Evolutionary conservation across 2,113 vertebrate species (phyloP), one percentile per base, ranked within the genome.

Genomic region (Beaufortia kweichowensis): DNA sequence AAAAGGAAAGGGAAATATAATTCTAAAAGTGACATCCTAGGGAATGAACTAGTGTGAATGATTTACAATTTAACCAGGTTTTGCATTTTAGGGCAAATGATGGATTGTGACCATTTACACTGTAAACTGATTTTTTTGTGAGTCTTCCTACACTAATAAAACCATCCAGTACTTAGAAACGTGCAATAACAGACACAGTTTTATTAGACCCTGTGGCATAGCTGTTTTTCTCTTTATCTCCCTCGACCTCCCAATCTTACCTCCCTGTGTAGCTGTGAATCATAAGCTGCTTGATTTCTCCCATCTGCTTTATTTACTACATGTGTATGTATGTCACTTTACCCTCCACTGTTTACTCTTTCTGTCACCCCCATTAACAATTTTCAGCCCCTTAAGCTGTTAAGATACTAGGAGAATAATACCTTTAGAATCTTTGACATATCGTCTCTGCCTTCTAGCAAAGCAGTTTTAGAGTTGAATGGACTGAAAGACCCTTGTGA

Each of bases 91-190:
- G n/a, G n/a, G n/a, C n/a, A n/a, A n/a, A n/a, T n/a, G n/a, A n/a
- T n/a, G n/a, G n/a, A n/a, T n/a, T n/a, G n/a, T n/a, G n/a, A 60
- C 75, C 78, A 81, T 84, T 87, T 21, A 26, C 81, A 83, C 84
- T 89, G 84, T 86, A 83, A 80, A 84, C 83, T 73, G 31, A 46
- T 21, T 10, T 41, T 85, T 90, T 85, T 89, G 83, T 82, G 84
- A 90, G 85, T 83, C 83, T 88, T 87, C 79, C 75, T 85, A 70
- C 78, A 59, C 85, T 84, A 85, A 79, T 89, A 88, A 91, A 89
- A 87, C 74, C 85, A 86, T 80, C 85, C 73, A 81, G 73, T 76
- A 79, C 89, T 88, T 86, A 87, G 86, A 89, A 90, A 88, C 83
- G 57, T 89, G 84, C 60, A 90, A 88, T 87, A 90, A 90, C 89